These are phyloP conservation scores for Diachasmimorpha longicaudata DNA, from an alignment of 1,140 invertebrate species.

Conservation along the genomic window DNA sequence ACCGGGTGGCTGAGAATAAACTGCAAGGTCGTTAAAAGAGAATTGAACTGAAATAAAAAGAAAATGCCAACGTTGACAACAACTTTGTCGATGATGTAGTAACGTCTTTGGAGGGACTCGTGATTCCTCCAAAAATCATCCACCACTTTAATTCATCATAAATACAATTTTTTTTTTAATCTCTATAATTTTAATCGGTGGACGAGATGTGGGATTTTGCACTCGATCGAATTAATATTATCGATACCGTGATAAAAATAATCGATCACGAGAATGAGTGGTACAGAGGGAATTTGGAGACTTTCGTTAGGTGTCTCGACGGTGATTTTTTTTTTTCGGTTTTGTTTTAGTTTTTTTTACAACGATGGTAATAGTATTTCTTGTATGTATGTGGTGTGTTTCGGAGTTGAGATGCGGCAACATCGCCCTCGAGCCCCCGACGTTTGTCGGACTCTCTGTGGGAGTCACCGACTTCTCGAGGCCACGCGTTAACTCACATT, in stretches of 20 bases:
- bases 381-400: not conserved
- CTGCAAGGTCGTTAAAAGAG: conserved; percentile 19
- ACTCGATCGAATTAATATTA: not conserved
- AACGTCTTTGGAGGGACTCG: not conserved
- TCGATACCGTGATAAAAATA: not conserved
- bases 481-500: conserved; percentile 53
- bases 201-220: not conserved
- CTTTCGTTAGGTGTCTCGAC: not conserved
- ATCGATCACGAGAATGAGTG: not conserved
- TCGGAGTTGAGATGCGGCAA: conserved; percentile 22
- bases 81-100: conserved; percentile 28
- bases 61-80: conserved; percentile 11
- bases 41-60: conserved; percentile 14
- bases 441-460: conserved; percentile 30
- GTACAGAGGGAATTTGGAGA: not conserved
- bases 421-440: conserved; percentile 36
- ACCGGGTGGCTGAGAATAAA: conserved; percentile 20
- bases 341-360: not conserved
- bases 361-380: not conserved
- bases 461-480: conserved; percentile 63
- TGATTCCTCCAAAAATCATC: not conserved
- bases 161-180: not conserved
- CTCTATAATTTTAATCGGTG: not conserved
- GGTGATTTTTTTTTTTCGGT: not conserved
- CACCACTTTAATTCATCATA: not conserved